Evolutionary conservation across 2,888 invertebrate species (phyloP).

Genomic region (Sphaerophoria taeniata): DNA sequence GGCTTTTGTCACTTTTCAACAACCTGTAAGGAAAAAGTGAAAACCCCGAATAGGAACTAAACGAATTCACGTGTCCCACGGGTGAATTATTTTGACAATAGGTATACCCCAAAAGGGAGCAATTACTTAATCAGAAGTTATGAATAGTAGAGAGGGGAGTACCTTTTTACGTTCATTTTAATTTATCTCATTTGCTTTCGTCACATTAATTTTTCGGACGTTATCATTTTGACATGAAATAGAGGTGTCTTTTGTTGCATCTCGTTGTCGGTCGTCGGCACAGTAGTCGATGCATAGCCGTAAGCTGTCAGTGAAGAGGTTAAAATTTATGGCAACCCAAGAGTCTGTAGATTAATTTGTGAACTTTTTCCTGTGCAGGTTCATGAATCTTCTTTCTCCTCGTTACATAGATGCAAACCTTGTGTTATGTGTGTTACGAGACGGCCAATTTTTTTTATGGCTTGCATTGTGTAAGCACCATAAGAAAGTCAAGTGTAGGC

Average conservation of each 20-base stretch:
- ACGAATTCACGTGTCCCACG: conserved; percentile 65
- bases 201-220: conserved; percentile 15
- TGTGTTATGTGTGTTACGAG: conserved; percentile 13
- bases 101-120: conserved; percentile 49
- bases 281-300: neutral
- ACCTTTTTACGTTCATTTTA: neutral
- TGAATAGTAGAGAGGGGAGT: conserved; percentile 23
- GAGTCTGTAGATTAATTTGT: conserved; percentile 79
- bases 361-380: conserved; percentile 26
- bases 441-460: conserved; percentile 17
- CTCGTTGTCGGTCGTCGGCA: neutral
- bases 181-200: conserved; percentile 28
- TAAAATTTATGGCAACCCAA: conserved; percentile 72
- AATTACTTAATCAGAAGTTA: conserved; percentile 73
- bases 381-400: conserved; percentile 57
- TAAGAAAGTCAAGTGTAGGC: conserved; percentile 58
- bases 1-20: conserved; percentile 71
- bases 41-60: conserved; percentile 38
- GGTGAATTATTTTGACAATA: conserved; percentile 46
- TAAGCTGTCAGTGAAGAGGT: conserved; percentile 53
- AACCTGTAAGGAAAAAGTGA: conserved; percentile 56
- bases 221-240: conserved; percentile 64
- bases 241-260: conserved; percentile 62
- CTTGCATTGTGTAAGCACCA: conserved; percentile 41
- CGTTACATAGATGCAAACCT: conserved; percentile 69